A percentile compares a stretch with the other conserved stretches of the same genome.
phyloP scores from a whole-genome alignment of 2,888 invertebrate genomes.

The Monopis laevigella region DNA sequence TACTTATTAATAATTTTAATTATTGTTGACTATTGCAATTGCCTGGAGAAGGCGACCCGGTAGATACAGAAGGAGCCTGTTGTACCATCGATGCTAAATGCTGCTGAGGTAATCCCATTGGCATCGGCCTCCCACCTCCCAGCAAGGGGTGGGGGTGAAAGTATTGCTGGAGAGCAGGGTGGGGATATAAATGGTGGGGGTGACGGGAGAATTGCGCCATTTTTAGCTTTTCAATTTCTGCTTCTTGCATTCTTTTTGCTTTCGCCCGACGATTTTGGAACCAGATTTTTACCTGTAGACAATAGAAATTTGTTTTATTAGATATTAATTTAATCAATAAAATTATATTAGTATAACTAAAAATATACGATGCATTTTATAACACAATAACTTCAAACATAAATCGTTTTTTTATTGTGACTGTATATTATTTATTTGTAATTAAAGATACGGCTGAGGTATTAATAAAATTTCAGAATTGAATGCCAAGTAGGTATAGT shows the following conservation, averaged over 20 bases:
- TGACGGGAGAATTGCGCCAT: constrained; percentile 75
- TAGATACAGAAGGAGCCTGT: constrained; percentile 47
- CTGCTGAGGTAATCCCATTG: constrained; percentile 52
- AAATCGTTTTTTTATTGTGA: not conserved
- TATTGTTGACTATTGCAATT: constrained; percentile 35
- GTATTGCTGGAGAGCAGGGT: constrained; percentile 70
- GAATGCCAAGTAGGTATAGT: not conserved
- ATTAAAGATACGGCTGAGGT: not conserved
- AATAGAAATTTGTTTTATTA: constrained; percentile 47
- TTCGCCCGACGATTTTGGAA: constrained; percentile 96
- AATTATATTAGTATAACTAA: too few species aligned
- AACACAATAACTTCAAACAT: too few species aligned
- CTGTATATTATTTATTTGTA: not conserved
- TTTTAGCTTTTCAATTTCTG: constrained; percentile 96
- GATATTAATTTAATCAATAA: too few species aligned
- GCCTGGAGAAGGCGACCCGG: constrained; percentile 49
- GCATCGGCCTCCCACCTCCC: constrained; percentile 52
- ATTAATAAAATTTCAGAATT: not conserved
- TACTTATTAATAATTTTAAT: too few species aligned
- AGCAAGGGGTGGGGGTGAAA: constrained; percentile 70
- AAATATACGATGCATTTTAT: too few species aligned
- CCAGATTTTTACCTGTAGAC: constrained; percentile 84
- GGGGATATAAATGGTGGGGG: constrained; percentile 67
- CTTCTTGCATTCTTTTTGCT: constrained; percentile 96
- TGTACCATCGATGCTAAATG: constrained; percentile 48